Percentiles rank a stretch among this genome's conserved stretches.
Conservation (phyloP, 2,888 invertebrate genomes). For the Lacanobia wlatinum region DNA sequence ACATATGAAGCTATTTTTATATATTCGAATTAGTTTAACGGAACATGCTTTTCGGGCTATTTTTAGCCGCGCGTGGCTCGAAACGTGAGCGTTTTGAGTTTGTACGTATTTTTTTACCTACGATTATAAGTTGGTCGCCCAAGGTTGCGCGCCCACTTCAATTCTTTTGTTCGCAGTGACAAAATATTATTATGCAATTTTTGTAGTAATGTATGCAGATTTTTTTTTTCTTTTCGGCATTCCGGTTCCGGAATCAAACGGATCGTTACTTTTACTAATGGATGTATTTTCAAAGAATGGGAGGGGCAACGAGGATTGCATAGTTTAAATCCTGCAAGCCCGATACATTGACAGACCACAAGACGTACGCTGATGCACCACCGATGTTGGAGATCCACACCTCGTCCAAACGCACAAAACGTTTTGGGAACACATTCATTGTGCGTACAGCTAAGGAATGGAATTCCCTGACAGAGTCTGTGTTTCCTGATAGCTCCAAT, state of each 20-base stretch:
- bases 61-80: constrained; percentile 53
- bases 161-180: constrained; percentile 39
- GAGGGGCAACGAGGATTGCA: too few relatives aligned
- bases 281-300: too few relatives aligned
- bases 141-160: constrained; percentile 31
- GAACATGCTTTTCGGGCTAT: constrained; percentile 41
- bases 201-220: constrained; percentile 11
- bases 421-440: too few relatives aligned
- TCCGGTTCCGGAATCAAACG: background rate
- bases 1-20: constrained; percentile 43
- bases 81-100: constrained; percentile 54
- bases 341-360: too few relatives aligned
- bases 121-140: constrained; percentile 1
- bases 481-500: too few relatives aligned
- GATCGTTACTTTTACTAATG: background rate
- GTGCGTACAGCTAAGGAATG: too few relatives aligned
- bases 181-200: constrained; percentile 44
- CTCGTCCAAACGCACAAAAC: too few relatives aligned
- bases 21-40: constrained; percentile 44
- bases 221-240: background rate
- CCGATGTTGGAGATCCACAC: too few relatives aligned
- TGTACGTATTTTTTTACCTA: constrained; percentile 34
- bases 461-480: too few relatives aligned
- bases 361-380: too few relatives aligned
- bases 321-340: too few relatives aligned